Evolutionary conservation across 2,797 vertebrate genomes (phyloP), one percentile per base, ranked within the genome.

Genomic region (Austrolebias charrua): DNA sequence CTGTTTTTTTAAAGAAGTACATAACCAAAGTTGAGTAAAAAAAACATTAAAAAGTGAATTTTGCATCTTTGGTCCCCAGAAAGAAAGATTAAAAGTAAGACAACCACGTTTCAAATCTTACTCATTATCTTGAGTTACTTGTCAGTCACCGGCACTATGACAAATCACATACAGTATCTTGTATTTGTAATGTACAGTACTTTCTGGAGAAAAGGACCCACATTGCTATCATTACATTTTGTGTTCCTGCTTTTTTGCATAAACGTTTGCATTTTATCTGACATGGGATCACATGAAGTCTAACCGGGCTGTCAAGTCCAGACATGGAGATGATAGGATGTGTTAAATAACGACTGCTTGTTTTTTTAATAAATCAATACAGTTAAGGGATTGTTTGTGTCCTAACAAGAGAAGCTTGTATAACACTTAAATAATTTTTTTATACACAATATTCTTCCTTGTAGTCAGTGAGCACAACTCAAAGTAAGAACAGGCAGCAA

Each of bases 261-360:
- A 24, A 24, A 24, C 24, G 1, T 71, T 77, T 76, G 50, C 50
- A 50, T 59, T 58, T 67, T 73, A 80, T 84, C 73, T 71, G 60
- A 5, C 13, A 63, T 10, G 47, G 72, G 71, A 67, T 75, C 79
- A 47, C 55, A 61, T 56, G 43, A 53, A 66, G 69, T 63, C 68
- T 55, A 66, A 69, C 49, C 33, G 55, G 55, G 53, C 54, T 18
- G 59, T 42, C 45, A 69, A 60, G 67, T 45, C 42, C 10, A 69
- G 55, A 47, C 70, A 76, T 19, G 50, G 50, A 65, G 43, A 14
- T 56, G 48, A 48, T 46, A n/a, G 66, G 54, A 35, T 24, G 66
- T 38, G 13, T 19, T 49, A 51, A 38, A 20, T 29, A 44, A 66
- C 15, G 16, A 20, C 9, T 46, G 1, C 3, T 0, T 69, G 53